Evolutionary conservation across 2,888 invertebrate genomes (phyloP).

Genomic region (Hirtodrosophila alboralis): DNA sequence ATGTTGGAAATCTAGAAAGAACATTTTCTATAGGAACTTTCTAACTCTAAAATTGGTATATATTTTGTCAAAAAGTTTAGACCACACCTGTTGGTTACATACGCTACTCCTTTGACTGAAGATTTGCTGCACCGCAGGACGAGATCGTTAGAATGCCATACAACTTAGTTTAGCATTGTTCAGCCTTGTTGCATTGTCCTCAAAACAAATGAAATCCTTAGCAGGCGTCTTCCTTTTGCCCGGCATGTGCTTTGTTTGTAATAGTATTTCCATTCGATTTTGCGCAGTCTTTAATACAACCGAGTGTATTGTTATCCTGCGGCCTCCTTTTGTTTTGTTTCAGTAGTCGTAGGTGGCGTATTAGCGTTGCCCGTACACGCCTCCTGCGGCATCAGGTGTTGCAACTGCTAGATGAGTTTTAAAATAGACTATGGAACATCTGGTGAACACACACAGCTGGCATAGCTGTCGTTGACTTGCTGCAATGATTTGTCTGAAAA

Average conservation of each 20-base stretch:
- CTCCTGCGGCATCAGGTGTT: slow-evolving; percentile 40
- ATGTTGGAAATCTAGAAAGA: too few relatives aligned
- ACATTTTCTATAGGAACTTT: too few relatives aligned
- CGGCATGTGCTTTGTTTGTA: slow-evolving; percentile 41
- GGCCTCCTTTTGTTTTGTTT: slow-evolving; percentile 32
- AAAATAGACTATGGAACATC: slow-evolving; percentile 20
- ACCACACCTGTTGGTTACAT: slow-evolving; percentile 53
- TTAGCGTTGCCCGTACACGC: slow-evolving; percentile 59
- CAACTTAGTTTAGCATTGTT: slow-evolving; percentile 66
- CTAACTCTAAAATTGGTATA: too few relatives aligned
- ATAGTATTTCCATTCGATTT: slow-evolving; percentile 33
- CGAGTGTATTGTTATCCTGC: slow-evolving; percentile 35
- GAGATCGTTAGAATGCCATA: slow-evolving; percentile 61
- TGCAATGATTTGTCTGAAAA: too few relatives aligned
- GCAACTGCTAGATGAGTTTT: not conserved
- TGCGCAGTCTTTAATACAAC: slow-evolving; percentile 48
- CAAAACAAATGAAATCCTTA: slow-evolving; percentile 40
- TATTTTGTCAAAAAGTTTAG: too few relatives aligned
- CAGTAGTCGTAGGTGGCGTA: slow-evolving; percentile 73
- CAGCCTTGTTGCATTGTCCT: slow-evolving; percentile 23
- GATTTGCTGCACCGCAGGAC: slow-evolving; percentile 39
- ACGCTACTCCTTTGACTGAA: slow-evolving; percentile 29
- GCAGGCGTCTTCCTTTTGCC: slow-evolving; percentile 44
- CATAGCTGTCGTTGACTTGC: slow-evolving; percentile 1
- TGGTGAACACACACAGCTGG: slow-evolving; percentile 25